Evolutionary conservation across 1,140 invertebrate species (phyloP), one percentile per base, ranked within the genome.

Genomic region (Drosophila ficusphila): DNA sequence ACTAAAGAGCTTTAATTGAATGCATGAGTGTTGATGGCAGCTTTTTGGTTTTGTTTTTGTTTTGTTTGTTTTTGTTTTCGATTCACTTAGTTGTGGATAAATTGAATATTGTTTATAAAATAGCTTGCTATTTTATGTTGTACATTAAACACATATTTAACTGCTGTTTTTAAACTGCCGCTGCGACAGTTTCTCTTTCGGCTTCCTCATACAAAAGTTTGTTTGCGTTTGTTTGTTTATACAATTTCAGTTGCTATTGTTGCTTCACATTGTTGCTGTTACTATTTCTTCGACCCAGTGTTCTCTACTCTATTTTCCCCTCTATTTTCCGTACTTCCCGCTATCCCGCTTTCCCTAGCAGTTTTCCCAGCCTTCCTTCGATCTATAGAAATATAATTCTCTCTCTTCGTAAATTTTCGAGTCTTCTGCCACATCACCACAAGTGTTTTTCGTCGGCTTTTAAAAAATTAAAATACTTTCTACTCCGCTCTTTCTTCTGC

Each of bases 381-480:
- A 42, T 79, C 64, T 73, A 85, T 89, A 89, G 73, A 79, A 82
- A 89, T 83, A 89, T 85, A 88, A 89, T 79, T 71, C n/a, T 57
- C 39, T 34, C 49, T 75, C 23, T 54, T 52, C 48, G 53, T 58
- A 38, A 47, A 61, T 71, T 76, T 86, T 78, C 54, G 73, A 86
- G 82, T 86, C 81, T 86, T 86, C 71, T 56, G 68, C 86, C 56
- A 72, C 67, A 86, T 83, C 79, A 83, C 71, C 71, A 76, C 41
- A 41, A 23, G n/a, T 48, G 49, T 23, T 64, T 27, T 57, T 49
- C 57, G 36, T 38, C 62, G 36, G 42, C 39, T 75, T 48, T 41
- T 52, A 83, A 83, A 83, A 74, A 83, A 83, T 86, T 79, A 79
- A 83, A 83, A 86, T 76, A 83, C 71, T 71, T 48, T 82, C 64